Base-by-base conservation (phyloP, 2,113 vertebrate species). In the Isurus oxyrinchus region DNA sequence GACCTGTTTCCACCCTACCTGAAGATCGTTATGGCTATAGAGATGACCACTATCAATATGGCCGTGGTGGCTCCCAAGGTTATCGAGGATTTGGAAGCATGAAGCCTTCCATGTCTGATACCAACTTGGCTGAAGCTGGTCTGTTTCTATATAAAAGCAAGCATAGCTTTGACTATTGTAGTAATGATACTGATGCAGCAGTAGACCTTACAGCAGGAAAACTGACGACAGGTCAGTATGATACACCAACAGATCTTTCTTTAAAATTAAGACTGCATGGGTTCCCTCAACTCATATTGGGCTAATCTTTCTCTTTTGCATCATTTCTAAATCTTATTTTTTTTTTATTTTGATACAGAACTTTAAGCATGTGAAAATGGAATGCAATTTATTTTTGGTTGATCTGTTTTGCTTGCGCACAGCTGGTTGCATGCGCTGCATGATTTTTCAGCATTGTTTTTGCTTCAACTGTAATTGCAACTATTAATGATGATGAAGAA, bases 131-230 rank as follows among this genome's bases (percentile, higher is more conserved):
- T 76, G 98, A 99, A 96, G 98, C 98, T 97, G 98, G 98, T 97
- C 97, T 99, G 93, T 98, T 99, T 97, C 97, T 98, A 79, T 99
- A 99, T 97, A 98, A 98, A 98, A 98, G 98, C 97, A 99, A 98
- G 97, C 98, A 98, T 97, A 98, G 98, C 96, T 98, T 98, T 98
- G 98, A 98, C 98, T 98, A 99, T 98, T 97, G 97, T 96, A 97
- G 97, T 98, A 98, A 98, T 97, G 98, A 98, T 97, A 97, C 98
- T 96, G 98, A 99, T 96, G 97, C 98, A 95, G 99, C 99, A 96
- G 98, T 99, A 97, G 99, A 99, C 98, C 98, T 99, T 97, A 99
- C 99, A 97, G 98, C 99, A 97, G 97, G 98, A 97, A 99, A 98
- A 98, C 97, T 98, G 97, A 98, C 99, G 96, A 96, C 98, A 98